A percentile compares a stretch with the other conserved stretches of the same genome.
phyloP scores from a whole-genome alignment of 53 echinoderm and acorn worm genomes.

The Holothuria leucospilota region DNA sequence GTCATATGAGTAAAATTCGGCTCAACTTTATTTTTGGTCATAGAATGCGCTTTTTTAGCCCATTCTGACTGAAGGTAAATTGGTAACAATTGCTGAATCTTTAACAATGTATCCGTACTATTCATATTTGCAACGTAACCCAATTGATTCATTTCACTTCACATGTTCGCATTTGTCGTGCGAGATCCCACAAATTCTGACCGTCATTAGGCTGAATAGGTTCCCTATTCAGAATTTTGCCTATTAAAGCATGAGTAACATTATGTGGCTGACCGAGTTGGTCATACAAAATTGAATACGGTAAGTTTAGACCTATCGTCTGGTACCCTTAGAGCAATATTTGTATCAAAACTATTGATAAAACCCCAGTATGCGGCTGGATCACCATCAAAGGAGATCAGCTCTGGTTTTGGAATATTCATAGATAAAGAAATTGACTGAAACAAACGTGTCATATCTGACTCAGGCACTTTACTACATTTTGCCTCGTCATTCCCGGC shows the following conservation, averaged over 20 bases:
- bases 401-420: conserved; percentile 66
- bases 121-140: conserved; percentile 49
- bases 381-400: conserved; percentile 57
- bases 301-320: conserved; percentile 45
- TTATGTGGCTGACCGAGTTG: conserved; percentile 61
- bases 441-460: background rate
- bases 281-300: conserved; percentile 49
- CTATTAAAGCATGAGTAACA: conserved; percentile 18
- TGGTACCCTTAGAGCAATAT: conserved; percentile 10
- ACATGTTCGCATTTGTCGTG: conserved; percentile 55
- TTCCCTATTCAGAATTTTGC: conserved; percentile 44
- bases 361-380: conserved; percentile 51
- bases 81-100: conserved; percentile 5
- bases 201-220: conserved; percentile 59
- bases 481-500: background rate
- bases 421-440: background rate
- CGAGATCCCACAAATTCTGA: conserved; percentile 52
- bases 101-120: conserved; percentile 20
- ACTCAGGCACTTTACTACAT: background rate
- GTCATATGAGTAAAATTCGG: conserved; percentile 48
- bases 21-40: background rate
- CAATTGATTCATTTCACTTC: conserved; percentile 46
- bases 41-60: conserved; percentile 8
- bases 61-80: conserved; percentile 14
- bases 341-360: conserved; percentile 49